phyloP scores from a whole-genome alignment of 2,888 invertebrate species.

The Tillus elongatus region DNA sequence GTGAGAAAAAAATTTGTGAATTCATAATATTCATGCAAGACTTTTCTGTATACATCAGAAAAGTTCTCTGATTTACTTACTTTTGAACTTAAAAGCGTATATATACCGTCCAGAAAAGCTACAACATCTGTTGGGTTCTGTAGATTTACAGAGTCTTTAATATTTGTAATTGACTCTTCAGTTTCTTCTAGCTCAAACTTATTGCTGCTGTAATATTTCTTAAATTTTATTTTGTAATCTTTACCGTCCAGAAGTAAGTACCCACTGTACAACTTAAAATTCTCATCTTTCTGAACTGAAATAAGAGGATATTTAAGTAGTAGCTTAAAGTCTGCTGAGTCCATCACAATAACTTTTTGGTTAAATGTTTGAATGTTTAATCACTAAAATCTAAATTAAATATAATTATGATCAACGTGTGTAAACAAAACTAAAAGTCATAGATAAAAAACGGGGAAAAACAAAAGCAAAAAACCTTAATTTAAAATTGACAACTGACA shows the following conservation, averaged over 20 bases:
- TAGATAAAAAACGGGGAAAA: too few relatives aligned
- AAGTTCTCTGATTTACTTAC: constrained; percentile 12
- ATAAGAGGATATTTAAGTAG: neutral
- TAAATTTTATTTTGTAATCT: neutral
- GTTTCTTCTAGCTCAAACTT: neutral
- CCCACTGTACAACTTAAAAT: neutral
- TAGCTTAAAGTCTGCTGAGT: neutral
- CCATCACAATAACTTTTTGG: too few relatives aligned
- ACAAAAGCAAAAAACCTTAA: too few relatives aligned
- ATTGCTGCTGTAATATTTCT: too few relatives aligned
- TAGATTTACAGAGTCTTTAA: neutral
- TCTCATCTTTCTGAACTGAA: neutral
- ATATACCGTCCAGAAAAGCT: neutral
- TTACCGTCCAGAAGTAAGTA: neutral
- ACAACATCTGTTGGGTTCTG: neutral
- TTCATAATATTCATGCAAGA: constrained; percentile 28
- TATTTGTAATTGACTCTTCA: too few relatives aligned
- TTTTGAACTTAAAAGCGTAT: neutral
- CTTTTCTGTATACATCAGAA: constrained; percentile 21
- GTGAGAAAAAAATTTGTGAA: constrained; percentile 29
- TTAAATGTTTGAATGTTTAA: too few relatives aligned
- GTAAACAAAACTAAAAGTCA: too few relatives aligned
- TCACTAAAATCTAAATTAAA: too few relatives aligned
- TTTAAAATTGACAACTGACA: too few relatives aligned
- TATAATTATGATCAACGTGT: too few relatives aligned